Base-by-base conservation (phyloP, 2,797 vertebrate species). In the Phylloscopus collybita region DNA sequence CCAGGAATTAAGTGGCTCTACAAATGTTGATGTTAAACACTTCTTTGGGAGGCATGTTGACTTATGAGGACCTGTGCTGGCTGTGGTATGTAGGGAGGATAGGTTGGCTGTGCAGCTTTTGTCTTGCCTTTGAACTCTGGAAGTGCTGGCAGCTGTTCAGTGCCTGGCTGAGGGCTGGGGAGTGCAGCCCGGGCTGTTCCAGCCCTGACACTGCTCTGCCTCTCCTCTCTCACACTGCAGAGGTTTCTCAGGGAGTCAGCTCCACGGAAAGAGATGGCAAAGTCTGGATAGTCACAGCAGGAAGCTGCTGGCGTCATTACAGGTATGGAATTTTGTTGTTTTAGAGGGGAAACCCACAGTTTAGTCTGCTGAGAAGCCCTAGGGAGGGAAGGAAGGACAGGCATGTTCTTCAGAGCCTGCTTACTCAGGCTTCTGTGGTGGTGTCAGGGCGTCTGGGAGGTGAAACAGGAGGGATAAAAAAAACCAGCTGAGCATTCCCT, bases 341-440 rank as follows among this genome's bases (percentile, higher is more conserved):
- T 72, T 13, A 16, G 70, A 88, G 92, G 90, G 81, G 60, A 93
- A 96, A 92, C 32, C 80, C 83, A 72, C 92, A 84, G 96, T 97
- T 97, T 96, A 96, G 96, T 97, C 96, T 96, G 93, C 91, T 76
- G 75, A 86, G 90, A 38, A 94, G 32, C 82, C 81, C 23, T 7
- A 32, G 95, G 88, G 57, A 22, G 72, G 27, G 95, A 53, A 47
- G 18, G 59, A 70, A 57, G 53, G 81, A 36, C 57, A 16, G n/a
- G 78, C 51, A 51, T 87, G 82, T 91, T 94, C 94, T 80, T 95
- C 23, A 38, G 27, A 29, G 49, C 76, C 30, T 36, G 70, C 82
- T 80, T 74, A 72, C 83, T 62, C 70, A 86, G 57, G 29, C 10
- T 59, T 91, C 91, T 96, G 95, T 79, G 85, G 73, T 81, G 66